phyloP scores from a whole-genome alignment of 2,113 vertebrate genomes.

The Elachura formosa region DNA sequence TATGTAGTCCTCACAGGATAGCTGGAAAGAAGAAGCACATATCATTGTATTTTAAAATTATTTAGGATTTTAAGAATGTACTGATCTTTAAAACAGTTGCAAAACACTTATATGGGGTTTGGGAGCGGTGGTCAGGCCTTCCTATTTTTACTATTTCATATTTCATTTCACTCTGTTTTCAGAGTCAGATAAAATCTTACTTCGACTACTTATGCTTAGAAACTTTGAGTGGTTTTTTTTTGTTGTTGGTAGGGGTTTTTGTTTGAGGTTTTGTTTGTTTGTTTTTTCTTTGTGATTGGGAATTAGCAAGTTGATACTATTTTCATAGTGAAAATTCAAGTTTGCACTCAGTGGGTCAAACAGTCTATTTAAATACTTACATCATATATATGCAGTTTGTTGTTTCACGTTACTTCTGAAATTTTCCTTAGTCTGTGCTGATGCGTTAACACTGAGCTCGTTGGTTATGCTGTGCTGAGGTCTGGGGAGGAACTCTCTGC shows the following conservation, averaged over 20 bases:
- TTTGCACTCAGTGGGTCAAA: not conserved
- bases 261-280: not conserved
- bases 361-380: not conserved
- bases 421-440: not conserved
- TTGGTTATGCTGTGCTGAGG: fast-evolving
- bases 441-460: not conserved
- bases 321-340: not conserved
- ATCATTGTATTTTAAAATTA: not conserved
- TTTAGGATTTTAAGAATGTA: not conserved
- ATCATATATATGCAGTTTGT: not conserved
- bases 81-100: not conserved
- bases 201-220: not conserved
- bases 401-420: not conserved
- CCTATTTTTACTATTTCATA: not conserved
- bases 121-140: not conserved
- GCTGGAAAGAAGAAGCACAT: not conserved
- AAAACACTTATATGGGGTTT: not conserved
- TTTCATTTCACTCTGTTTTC: not conserved
- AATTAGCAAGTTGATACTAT: not conserved
- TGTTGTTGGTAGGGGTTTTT: not conserved
- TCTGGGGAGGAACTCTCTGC: not conserved
- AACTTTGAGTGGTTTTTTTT: not conserved
- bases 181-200: not conserved
- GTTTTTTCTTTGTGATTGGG: not conserved
- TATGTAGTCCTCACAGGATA: not conserved